These are phyloP conservation scores for Rhincodon typus DNA, from an alignment of 2,797 vertebrate genomes.

Conservation along the genomic window DNA sequence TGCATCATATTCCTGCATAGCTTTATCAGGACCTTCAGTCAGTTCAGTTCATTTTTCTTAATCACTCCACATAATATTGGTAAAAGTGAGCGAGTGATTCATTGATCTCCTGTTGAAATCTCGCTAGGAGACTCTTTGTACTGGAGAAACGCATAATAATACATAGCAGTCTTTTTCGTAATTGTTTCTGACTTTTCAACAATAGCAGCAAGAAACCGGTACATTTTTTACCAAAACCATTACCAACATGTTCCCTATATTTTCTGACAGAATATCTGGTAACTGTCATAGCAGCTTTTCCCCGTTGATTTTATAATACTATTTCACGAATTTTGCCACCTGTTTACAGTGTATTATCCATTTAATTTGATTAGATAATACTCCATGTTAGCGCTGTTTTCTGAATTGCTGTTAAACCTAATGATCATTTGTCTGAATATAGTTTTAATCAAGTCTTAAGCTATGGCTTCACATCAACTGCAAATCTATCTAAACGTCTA, in stretches of 20 bases:
- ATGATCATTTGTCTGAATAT: background rate
- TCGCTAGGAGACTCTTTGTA: background rate
- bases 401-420: background rate
- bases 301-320: background rate
- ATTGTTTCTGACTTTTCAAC: background rate
- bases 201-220: background rate
- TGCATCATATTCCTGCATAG: no score
- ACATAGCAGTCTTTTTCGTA: background rate
- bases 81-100: background rate
- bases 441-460: background rate
- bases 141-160: background rate
- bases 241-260: background rate
- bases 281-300: background rate
- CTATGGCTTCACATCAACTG: background rate
- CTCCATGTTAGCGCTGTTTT: background rate
- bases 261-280: background rate
- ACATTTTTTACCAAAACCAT: background rate
- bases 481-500: background rate
- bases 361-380: background rate
- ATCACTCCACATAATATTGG: background rate
- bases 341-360: background rate
- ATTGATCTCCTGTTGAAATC: background rate
- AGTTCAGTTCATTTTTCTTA: background rate
- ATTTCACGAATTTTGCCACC: background rate
- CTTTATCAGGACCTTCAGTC: background rate